A percentile compares a stretch with the other conserved stretches of the same genome.
Conservation (phyloP, 2,797 vertebrate species). For the Rousettus madagascariensis region DNA sequence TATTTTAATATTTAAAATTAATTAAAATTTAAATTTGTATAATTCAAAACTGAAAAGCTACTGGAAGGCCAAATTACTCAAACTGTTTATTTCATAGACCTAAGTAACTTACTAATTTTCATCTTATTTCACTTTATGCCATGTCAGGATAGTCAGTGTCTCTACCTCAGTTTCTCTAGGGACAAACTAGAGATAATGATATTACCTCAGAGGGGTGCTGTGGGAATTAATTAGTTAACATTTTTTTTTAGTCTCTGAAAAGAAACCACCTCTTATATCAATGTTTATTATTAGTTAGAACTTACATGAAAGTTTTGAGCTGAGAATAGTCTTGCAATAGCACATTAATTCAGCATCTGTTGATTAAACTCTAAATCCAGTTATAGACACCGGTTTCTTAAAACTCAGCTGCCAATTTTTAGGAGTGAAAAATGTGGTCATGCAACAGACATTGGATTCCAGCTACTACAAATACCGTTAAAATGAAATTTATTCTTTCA, state of each 20-base stretch:
- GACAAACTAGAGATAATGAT: conserved; percentile 65
- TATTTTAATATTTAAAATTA: conserved; percentile 1
- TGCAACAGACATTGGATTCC: conserved; percentile 1
- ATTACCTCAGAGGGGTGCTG: conserved; percentile 67
- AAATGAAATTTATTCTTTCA: conserved; percentile 42
- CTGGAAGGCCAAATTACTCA: not conserved
- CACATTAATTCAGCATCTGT: not conserved
- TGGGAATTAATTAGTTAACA: conserved; percentile 75
- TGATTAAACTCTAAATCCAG: not conserved
- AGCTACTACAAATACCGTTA: not conserved
- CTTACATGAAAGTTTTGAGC: conserved; percentile 17
- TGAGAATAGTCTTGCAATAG: not conserved
- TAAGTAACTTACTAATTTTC: conserved; percentile 45
- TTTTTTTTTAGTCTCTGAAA: conserved; percentile 64
- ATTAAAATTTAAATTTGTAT: conserved; percentile 1
- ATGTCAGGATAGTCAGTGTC: not conserved
- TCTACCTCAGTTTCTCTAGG: conserved; percentile 61
- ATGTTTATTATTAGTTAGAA: conserved; percentile 70
- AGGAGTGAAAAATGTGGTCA: not conserved
- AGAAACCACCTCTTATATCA: conserved; percentile 48
- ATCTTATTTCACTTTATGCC: conserved; percentile 32
- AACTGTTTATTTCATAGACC: not conserved
- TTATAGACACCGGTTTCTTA: not conserved
- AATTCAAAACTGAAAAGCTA: conserved; percentile 30
- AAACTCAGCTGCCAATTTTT: not conserved